These are phyloP conservation scores for Trichogramma pretiosum DNA, from an alignment of 1,140 invertebrate species.

Conservation along the genomic window DNA sequence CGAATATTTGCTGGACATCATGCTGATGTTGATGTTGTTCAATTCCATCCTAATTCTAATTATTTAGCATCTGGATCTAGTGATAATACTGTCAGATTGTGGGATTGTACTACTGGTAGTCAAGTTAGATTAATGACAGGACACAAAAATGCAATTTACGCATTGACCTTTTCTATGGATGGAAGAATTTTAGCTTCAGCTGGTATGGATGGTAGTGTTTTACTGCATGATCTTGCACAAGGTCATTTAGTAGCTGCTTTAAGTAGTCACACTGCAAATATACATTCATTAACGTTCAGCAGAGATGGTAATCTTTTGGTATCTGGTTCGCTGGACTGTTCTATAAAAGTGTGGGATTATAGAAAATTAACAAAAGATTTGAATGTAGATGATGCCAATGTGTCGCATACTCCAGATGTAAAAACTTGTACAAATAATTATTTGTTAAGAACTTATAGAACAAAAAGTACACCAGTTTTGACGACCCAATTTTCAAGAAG, in stretches of 20 bases:
- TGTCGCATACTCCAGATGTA: slow-evolving; percentile 72
- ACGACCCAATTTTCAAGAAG: slow-evolving; percentile 83
- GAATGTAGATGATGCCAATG: slow-evolving; percentile 73
- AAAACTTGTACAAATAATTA: slow-evolving; percentile 67
- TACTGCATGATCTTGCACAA: slow-evolving; percentile 87
- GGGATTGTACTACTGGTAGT: slow-evolving; percentile 86
- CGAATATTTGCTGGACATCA: slow-evolving; percentile 91
- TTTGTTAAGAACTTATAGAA: slow-evolving; percentile 74
- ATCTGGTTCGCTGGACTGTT: slow-evolving; percentile 81
- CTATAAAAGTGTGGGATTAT: slow-evolving; percentile 88
- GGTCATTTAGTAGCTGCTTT: slow-evolving; percentile 78
- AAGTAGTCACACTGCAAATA: slow-evolving; percentile 64
- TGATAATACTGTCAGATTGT: slow-evolving; percentile 87
- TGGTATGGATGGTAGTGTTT: slow-evolving; percentile 69
- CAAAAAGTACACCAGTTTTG: slow-evolving; percentile 82
- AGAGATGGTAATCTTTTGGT: slow-evolving; percentile 83
- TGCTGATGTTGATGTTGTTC: slow-evolving; percentile 88
- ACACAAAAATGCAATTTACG: slow-evolving; percentile 78
- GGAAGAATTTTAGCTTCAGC: slow-evolving; percentile 86
- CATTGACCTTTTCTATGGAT: slow-evolving; percentile 80
- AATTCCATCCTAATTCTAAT: slow-evolving; percentile 97
- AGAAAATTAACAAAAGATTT: slow-evolving; percentile 79
- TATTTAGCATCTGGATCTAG: slow-evolving; percentile 96
- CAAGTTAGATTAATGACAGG: slow-evolving; percentile 94
- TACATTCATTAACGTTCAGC: slow-evolving; percentile 81